Evolutionary conservation across 1,140 invertebrate species (phyloP).

Genomic region (Hormaphis cornu): DNA sequence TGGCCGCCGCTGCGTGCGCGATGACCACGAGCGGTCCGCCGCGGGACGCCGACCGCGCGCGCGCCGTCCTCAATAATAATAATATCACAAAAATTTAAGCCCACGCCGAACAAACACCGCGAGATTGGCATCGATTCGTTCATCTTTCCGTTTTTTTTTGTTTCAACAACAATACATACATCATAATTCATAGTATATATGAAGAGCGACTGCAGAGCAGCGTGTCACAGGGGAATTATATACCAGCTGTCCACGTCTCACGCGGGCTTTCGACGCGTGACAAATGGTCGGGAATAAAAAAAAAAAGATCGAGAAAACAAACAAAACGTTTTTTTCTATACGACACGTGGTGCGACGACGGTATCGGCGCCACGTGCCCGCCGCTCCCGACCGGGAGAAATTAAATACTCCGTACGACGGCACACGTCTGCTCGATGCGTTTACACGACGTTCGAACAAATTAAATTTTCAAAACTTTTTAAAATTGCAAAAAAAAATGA

Average conservation of each 20-base stretch:
- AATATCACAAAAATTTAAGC: too few relatives aligned
- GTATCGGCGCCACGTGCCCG: background rate
- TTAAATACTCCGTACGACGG: too few relatives aligned
- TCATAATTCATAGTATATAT: too few relatives aligned
- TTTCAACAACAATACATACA: background rate
- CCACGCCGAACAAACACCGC: background rate
- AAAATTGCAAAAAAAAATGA: too few relatives aligned
- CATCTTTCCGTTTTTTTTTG: background rate
- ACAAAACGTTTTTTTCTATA: background rate
- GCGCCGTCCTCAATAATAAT: background rate
- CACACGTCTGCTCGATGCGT: background rate
- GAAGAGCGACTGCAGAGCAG: too few relatives aligned
- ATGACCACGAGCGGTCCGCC: conserved; percentile 20
- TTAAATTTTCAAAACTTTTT: too few relatives aligned
- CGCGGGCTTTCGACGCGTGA: too few relatives aligned
- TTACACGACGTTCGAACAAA: background rate
- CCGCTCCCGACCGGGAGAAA: background rate
- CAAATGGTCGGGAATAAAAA: too few relatives aligned
- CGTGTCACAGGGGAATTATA: too few relatives aligned
- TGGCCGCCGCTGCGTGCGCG: background rate
- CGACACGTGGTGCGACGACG: background rate
- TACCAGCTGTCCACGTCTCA: too few relatives aligned
- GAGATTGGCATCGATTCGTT: conserved; percentile 18
- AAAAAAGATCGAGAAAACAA: background rate
- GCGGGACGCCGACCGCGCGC: conserved; percentile 2